These are phyloP conservation scores for Cylloceria caligata DNA, from an alignment of 2,888 invertebrate species.

Conservation along the genomic window DNA sequence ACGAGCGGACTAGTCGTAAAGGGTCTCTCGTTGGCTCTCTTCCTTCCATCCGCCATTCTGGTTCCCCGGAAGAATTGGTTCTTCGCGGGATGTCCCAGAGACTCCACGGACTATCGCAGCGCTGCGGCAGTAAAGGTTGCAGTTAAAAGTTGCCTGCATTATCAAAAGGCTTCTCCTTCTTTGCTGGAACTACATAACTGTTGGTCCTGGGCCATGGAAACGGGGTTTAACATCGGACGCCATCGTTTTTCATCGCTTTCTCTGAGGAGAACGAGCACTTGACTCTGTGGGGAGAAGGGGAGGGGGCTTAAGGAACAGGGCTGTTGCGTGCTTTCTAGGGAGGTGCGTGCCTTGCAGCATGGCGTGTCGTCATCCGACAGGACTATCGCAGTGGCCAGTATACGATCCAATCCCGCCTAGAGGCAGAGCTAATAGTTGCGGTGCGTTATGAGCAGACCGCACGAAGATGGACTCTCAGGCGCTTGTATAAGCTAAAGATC, in stretches of 20 bases:
- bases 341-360: neutral
- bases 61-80: slow-evolving; percentile 47
- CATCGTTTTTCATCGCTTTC: slow-evolving; percentile 3
- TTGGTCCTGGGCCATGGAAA: neutral
- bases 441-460: slow-evolving; percentile 20
- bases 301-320: neutral
- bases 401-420: slow-evolving; percentile 35
- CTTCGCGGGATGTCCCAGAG: slow-evolving; percentile 42
- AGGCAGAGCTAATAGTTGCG: slow-evolving; percentile 32
- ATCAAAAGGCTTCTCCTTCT: slow-evolving; percentile 76
- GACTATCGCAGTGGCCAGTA: neutral
- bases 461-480: slow-evolving; percentile 21
- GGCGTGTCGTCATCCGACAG: slow-evolving; percentile 21
- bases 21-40: slow-evolving; percentile 69
- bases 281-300: neutral
- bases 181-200: neutral
- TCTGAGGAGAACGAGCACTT: slow-evolving; percentile 2
- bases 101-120: slow-evolving; percentile 37
- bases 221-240: neutral
- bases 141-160: slow-evolving; percentile 82
- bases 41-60: slow-evolving; percentile 2
- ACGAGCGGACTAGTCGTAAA: slow-evolving; percentile 81
- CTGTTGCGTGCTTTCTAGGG: neutral
- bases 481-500: slow-evolving; percentile 17
- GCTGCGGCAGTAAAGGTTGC: slow-evolving; percentile 79